Evolutionary conservation across 2,797 vertebrate genomes (phyloP).

Genomic region (Calcarius lapponicus): DNA sequence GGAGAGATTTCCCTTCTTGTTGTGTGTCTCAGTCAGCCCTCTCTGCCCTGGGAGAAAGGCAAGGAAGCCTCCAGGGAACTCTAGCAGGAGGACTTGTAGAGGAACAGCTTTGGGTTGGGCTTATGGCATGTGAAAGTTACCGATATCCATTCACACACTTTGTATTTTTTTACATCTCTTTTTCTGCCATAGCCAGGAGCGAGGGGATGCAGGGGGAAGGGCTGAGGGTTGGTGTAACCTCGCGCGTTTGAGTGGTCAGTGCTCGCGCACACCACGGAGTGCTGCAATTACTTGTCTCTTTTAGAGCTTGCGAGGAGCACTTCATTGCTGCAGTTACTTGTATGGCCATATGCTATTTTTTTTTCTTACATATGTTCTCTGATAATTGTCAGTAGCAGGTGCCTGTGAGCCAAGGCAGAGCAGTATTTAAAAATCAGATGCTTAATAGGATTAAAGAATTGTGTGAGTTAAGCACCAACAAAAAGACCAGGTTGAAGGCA

Average conservation of each 20-base stretch:
- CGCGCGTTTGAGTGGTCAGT: accelerated
- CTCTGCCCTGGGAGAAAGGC: not conserved
- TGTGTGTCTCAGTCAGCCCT: accelerated
- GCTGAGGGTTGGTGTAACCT: not conserved
- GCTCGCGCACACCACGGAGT: accelerated
- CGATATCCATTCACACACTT: not conserved
- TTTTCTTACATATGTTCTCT: conserved; percentile 50
- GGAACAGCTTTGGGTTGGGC: not conserved
- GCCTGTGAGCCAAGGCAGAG: not conserved
- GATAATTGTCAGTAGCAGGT: conserved; percentile 52
- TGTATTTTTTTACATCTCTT: not conserved
- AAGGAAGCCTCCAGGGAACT: not conserved
- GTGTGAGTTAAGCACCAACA: not conserved
- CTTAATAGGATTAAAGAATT: not conserved
- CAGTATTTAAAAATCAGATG: conserved; percentile 26
- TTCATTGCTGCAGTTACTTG: not conserved
- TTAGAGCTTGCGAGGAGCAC: not conserved
- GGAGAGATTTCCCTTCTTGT: not conserved
- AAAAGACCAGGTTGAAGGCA: not conserved
- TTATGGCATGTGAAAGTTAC: accelerated
- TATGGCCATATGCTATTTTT: conserved; percentile 43
- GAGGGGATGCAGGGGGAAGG: not conserved
- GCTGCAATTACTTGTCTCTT: not conserved
- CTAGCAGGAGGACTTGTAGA: not conserved
- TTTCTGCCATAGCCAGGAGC: not conserved